These are phyloP conservation scores for Pavo muticus DNA, from an alignment of 2,113 vertebrate species.

Conservation along the genomic window DNA sequence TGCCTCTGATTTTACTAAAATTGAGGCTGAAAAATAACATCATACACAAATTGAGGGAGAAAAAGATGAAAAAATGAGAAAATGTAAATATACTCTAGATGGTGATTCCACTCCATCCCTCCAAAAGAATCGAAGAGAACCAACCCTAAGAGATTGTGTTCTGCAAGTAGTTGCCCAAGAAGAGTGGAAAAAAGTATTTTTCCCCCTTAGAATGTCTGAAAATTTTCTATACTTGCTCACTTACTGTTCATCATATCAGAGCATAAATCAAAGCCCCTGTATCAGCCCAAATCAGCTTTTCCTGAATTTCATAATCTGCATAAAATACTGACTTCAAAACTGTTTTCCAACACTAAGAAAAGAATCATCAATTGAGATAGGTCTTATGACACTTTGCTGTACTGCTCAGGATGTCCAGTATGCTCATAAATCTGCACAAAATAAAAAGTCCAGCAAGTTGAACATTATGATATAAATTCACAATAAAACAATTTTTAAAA, in stretches of 20 bases:
- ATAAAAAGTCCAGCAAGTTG: not conserved
- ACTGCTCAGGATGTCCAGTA: not conserved
- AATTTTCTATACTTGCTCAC: not conserved
- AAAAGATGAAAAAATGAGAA: not conserved
- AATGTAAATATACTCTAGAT: not conserved
- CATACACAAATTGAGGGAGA: not conserved
- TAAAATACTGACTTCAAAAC: not conserved
- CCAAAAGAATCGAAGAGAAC: not conserved
- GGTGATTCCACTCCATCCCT: not conserved
- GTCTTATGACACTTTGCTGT: not conserved
- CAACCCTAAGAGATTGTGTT: accelerated
- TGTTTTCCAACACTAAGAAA: not conserved
- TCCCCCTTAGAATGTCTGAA: not conserved
- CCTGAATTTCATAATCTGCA: not conserved
- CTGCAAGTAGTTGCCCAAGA: not conserved
- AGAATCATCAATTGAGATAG: not conserved
- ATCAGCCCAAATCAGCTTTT: not conserved
- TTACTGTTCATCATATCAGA: not conserved
- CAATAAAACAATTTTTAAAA: not conserved
- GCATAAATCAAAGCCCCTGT: not conserved
- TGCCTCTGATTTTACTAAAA: not conserved
- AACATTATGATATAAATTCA: not conserved
- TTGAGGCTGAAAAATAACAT: not conserved
- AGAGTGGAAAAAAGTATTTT: not conserved
- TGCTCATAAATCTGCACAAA: not conserved